Percentiles rank a stretch among this genome's conserved stretches.
Conservation (phyloP, 2,888 invertebrate species). For the Magallana nippona region DNA sequence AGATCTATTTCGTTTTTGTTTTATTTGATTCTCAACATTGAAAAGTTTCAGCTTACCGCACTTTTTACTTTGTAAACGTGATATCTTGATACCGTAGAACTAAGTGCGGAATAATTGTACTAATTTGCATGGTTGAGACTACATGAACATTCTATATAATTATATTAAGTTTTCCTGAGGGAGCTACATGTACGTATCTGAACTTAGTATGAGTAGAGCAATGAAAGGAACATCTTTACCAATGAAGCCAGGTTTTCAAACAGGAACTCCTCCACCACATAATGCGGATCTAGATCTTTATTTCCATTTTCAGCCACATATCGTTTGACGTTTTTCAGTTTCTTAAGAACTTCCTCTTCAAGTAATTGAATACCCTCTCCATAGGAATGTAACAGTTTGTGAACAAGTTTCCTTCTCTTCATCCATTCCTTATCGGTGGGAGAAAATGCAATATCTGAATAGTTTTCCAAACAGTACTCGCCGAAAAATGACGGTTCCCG, state of each 20-base stretch:
- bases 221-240: not conserved
- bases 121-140: too few relatives aligned
- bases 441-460: conserved; percentile 3
- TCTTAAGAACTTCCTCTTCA: not conserved
- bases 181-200: too few relatives aligned
- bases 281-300: not conserved
- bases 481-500: conserved; percentile 10
- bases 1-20: too few relatives aligned
- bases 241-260: not conserved
- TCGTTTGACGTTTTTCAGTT: not conserved
- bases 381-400: conserved; percentile 25
- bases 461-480: not conserved
- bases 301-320: not conserved
- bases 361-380: conserved; percentile 8
- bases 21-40: too few relatives aligned
- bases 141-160: too few relatives aligned
- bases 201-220: too few relatives aligned
- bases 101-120: too few relatives aligned
- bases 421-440: not conserved
- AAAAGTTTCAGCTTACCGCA: too few relatives aligned
- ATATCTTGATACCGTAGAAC: too few relatives aligned
- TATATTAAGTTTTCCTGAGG: too few relatives aligned
- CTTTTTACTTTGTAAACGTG: too few relatives aligned
- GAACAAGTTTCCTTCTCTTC: not conserved
- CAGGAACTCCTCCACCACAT: conserved; percentile 15